Conservation (phyloP, 2,113 vertebrate species). For the Rhinoptilus africanus region DNA sequence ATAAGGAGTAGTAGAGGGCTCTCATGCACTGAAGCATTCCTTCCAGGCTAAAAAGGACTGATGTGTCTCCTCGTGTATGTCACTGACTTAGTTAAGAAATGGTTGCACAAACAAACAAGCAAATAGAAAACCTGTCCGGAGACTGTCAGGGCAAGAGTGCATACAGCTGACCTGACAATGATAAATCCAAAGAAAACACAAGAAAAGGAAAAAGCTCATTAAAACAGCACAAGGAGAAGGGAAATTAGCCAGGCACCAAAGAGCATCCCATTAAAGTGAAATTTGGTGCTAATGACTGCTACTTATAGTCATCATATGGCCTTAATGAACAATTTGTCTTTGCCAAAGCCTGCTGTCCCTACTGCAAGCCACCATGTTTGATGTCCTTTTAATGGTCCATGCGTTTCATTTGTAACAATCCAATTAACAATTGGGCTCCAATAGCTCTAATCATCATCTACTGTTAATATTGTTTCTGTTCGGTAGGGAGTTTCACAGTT, state of each 20-base stretch:
- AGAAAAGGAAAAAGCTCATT: not conserved
- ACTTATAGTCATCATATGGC: conserved; percentile 29
- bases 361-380: conserved; percentile 34
- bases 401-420: conserved; percentile 33
- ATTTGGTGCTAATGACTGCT: not conserved
- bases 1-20: not conserved
- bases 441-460: conserved; percentile 30
- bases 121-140: not conserved
- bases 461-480: conserved; percentile 37
- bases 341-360: conserved; percentile 20
- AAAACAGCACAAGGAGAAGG: not conserved
- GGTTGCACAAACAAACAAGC: not conserved
- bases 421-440: conserved; percentile 30
- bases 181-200: not conserved
- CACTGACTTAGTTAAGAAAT: not conserved
- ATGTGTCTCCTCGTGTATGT: not conserved
- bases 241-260: conserved; percentile 39
- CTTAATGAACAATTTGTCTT: conserved; percentile 59
- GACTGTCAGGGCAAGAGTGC: not conserved
- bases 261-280: not conserved
- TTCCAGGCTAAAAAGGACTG: not conserved
- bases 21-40: not conserved
- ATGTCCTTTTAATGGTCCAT: conserved; percentile 60
- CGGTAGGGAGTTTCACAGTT: not conserved
- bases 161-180: not conserved